phyloP scores from a whole-genome alignment of 2,888 invertebrate genomes.

The Tiphia femorata region DNA sequence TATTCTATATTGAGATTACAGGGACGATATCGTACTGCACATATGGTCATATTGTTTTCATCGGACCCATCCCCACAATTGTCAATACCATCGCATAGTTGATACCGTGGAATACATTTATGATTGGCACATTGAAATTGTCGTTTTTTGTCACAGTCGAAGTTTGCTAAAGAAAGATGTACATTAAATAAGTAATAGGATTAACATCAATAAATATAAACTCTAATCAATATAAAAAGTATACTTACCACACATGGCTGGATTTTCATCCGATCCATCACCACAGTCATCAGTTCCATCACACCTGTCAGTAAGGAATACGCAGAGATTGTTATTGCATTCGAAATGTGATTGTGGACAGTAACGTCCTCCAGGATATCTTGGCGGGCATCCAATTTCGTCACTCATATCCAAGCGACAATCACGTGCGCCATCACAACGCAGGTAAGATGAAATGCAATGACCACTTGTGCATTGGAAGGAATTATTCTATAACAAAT shows the following conservation, averaged over 20 bases:
- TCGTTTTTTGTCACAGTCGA: conserved; percentile 86
- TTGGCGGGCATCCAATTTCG: conserved; percentile 89
- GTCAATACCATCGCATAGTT: conserved; percentile 91
- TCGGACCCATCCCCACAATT: conserved; percentile 96
- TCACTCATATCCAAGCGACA: conserved; percentile 92
- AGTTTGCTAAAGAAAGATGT: conserved; percentile 73
- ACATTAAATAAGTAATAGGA: conserved; percentile 1
- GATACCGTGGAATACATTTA: conserved; percentile 86
- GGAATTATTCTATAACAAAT: conserved; percentile 76
- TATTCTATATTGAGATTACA: conserved; percentile 86
- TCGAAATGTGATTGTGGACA: conserved; percentile 93
- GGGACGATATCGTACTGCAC: conserved; percentile 80
- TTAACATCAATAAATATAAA: not conserved
- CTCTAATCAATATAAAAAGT: too few relatives aligned
- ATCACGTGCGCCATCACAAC: conserved; percentile 91
- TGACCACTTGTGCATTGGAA: conserved; percentile 95
- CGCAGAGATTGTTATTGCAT: conserved; percentile 92
- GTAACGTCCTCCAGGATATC: conserved; percentile 88
- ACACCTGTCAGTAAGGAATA: conserved; percentile 89
- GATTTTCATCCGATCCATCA: conserved; percentile 89
- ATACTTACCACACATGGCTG: conserved; percentile 75
- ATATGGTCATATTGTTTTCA: conserved; percentile 94
- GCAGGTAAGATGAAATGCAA: conserved; percentile 89
- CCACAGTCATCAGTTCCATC: conserved; percentile 95
- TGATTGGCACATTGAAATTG: conserved; percentile 93